These are phyloP conservation scores for Rhopilema esculentum DNA, from an alignment of 30 jellyfish, hydroid and myxozoan species.

Conservation along the genomic window DNA sequence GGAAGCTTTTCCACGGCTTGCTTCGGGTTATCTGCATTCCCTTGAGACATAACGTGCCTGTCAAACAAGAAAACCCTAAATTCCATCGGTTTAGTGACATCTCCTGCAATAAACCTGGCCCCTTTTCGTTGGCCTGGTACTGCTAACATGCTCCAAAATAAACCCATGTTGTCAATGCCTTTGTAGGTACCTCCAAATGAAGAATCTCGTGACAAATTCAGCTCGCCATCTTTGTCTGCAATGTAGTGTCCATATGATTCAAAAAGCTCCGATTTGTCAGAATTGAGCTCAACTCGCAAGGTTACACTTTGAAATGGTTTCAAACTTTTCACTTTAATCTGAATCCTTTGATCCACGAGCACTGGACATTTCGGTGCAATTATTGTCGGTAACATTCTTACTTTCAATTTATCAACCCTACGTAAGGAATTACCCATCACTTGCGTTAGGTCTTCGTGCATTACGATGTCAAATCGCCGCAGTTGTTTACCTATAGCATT, in stretches of 20 bases:
- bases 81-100: slow-evolving; percentile 29
- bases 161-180: slow-evolving; percentile 71
- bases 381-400: too few species aligned
- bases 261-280: slow-evolving; percentile 1
- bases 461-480: too few species aligned
- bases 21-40: neutral
- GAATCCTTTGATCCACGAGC: slow-evolving; percentile 48
- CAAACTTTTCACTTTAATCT: slow-evolving; percentile 2
- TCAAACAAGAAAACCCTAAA: slow-evolving; percentile 25
- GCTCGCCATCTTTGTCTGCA: slow-evolving; percentile 40
- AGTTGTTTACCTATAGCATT: too few species aligned
- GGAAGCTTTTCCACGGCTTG: neutral
- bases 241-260: slow-evolving; percentile 66
- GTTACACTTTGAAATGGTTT: slow-evolving; percentile 44
- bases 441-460: too few species aligned
- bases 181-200: slow-evolving; percentile 63
- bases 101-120: slow-evolving; percentile 8
- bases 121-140: slow-evolving; percentile 66
- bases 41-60: slow-evolving; percentile 47
- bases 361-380: slow-evolving; percentile 45
- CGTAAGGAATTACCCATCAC: too few species aligned
- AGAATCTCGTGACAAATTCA: slow-evolving; percentile 24
- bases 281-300: slow-evolving; percentile 40
- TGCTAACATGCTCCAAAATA: slow-evolving; percentile 75
- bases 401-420: too few species aligned